These are phyloP conservation scores for Procavia capensis DNA, from an alignment of 2,113 vertebrate species.

Conservation along the genomic window DNA sequence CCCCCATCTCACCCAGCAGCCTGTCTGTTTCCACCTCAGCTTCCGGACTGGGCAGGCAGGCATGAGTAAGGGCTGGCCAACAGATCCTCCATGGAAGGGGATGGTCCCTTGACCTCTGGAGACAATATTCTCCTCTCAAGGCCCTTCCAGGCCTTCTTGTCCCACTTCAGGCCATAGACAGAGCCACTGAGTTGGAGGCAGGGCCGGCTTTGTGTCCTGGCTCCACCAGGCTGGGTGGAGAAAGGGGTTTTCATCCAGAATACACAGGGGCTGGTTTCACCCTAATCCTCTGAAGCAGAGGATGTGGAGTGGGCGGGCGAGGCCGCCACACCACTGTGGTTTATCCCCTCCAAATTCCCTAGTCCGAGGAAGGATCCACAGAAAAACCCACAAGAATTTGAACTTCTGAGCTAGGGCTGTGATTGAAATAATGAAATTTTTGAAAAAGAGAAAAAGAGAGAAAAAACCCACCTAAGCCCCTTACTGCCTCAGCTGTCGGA, in stretches of 20 bases:
- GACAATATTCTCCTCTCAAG: not conserved
- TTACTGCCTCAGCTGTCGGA: not conserved
- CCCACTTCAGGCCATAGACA: not conserved
- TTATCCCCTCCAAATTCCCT: conserved; percentile 76
- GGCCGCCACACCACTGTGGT: conserved; percentile 63
- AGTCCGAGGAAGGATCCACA: conserved; percentile 80
- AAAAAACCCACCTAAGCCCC: not conserved
- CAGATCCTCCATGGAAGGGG: not conserved
- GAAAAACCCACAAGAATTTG: conserved; percentile 82
- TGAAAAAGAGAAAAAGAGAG: not conserved
- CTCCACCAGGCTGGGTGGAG: conserved; percentile 68
- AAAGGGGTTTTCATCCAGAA: conserved; percentile 72
- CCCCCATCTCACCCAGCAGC: not conserved
- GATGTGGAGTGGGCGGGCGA: conserved; percentile 50
- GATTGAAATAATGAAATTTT: conserved; percentile 70
- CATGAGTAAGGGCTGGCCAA: not conserved
- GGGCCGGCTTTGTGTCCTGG: conserved; percentile 40
- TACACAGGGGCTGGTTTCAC: conserved; percentile 73
- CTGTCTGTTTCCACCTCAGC: not conserved
- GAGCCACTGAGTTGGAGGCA: conserved; percentile 49
- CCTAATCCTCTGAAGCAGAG: conserved; percentile 48
- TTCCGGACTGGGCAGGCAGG: not conserved
- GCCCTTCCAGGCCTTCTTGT: not conserved
- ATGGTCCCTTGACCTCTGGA: not conserved
- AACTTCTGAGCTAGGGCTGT: conserved; percentile 74